Evolutionary conservation across 2,888 invertebrate species (phyloP), one percentile per base, ranked within the genome.

Genomic region (Cryptus viduatorius): DNA sequence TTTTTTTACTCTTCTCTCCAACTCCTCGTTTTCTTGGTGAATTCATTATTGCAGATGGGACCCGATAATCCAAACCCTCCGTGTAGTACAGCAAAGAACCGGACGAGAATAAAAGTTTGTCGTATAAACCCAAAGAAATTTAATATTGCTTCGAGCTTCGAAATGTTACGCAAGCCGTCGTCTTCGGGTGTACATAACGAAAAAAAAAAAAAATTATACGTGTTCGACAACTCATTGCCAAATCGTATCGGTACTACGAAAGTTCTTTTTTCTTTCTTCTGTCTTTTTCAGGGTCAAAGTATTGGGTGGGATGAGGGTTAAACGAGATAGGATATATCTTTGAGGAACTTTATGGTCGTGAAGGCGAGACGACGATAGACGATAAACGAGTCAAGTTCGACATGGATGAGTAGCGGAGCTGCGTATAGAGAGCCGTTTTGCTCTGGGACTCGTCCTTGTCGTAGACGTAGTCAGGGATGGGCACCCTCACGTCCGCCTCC

Each of bases 341-440:
- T 42, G 82, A 64, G 67, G 67, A 79, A 79, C 37, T 85, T 82
- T 79, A 85, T 53, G 79, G 68, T 76, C 75, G 67, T 68, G 24
- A 53, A 72, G 79, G 76, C 59, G 75, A 79, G 82, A 85, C 81
- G 82, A 85, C 81, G 81, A 85, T 76, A 72, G 72, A 48, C 76
- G 68, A 82, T 79, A 82, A 82, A 85, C 82, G 79, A 82, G 76
- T 82, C 65, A 67, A 76, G 76, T 56, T 73, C 37, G 56, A 81
- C 68, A 68, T 73, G 68, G 42, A 29, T 53, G 75, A 24, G 50
- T 48, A 68, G 37, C 59, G 59, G 29, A 59, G 29, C 59, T 12
- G 29, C 29, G 42, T 68, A 46, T 16, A 61, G 31, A 61, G n/a
- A 46, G 37, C 37, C 12, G 19, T n/a, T 59, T 68, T 69, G 61